Base-by-base conservation (phyloP, 2,888 invertebrate genomes). In the Ennomos quercinarius region DNA sequence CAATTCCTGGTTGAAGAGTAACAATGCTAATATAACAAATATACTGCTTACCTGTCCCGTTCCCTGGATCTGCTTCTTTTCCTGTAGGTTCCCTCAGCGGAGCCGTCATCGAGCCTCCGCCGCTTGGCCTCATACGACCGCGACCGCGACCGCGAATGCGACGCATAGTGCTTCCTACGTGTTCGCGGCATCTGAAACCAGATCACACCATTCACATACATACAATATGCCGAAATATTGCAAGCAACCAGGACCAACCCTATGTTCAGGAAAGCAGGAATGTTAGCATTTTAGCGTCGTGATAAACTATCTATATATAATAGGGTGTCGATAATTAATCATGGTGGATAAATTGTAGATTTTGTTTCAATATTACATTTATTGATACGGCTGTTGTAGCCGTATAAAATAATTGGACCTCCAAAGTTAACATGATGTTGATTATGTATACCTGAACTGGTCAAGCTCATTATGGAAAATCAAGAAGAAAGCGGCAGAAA, bases 141-240 rank as follows among this genome's bases (percentile, higher is more conserved):
- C 10, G 94, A 94, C 42, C 93, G 88, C 0, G 94, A 94, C 60
- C 93, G 84, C 49, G 94, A 94, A 68, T 92, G 95, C 39, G 94
- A 95, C 49, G 94, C 95, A 80, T 96, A 95, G 84, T 96, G 96
- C 91, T 96, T 95, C 93, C 97, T 95, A 76, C 96, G 94, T 69
- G 95, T 95, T 76, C 96, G 95, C 80, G 97, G 97, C 97, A 97
- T 97, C 97, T 97, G 93, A n/a, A 76, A 80, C 57, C 53, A 67
- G 66, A 53, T 63, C 53, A 57, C 10, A 27, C 2, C 36, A 49
- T 37, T 53, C 53, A 49, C 49, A 44, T 49, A 53, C 36, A 27
- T 8, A 45, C 6, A 45, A 45, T 37, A 35, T 12, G 12, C 13
- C 13, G 27, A 36, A 9, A 9, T 17, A 11, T 9, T 53, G 35